Base-by-base conservation (phyloP, 2,797 vertebrate genomes). In the Amniataba percoides region DNA sequence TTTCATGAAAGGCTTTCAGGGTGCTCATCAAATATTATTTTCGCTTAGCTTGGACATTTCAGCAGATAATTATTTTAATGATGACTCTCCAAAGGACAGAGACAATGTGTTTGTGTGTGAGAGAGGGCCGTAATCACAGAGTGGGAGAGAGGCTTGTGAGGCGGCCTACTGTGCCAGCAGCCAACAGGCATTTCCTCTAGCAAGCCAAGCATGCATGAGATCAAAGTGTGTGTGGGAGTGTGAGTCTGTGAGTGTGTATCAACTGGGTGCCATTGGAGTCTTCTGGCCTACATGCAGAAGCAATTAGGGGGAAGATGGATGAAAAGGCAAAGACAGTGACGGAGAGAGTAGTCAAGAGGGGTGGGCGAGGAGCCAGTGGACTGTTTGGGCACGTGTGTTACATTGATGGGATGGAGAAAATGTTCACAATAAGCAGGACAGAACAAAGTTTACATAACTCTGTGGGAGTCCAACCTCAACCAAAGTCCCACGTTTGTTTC, bases 171-270 rank as follows among this genome's bases (percentile, higher is more conserved):
- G 66, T 83, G 93, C 80, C 77, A 83, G 65, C 81, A 90, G 86
- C 77, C 86, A 88, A 64, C 67, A 89, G 81, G 81, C 85, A 92
- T 90, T 92, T 93, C 89, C 90, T 91, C 77, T 57, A 71, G 61
- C 68, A 80, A 87, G 65, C 56, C 86, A 86, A 87, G 80, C 84
- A 73, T 87, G 78, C 79, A 82, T 55, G 46, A 92, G 85, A 92
- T 93, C 89, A 94, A 94, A 92, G 92, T 76, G 73, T 73, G 48
- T 72, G 75, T 76, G 61, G 25, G 59, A 71, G 49, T 57, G 72
- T 27, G 73, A 65, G 80, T 84, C 61, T 69, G 58, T 0, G 23
- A 81, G 72, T 80, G 74, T 81, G 77, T 58, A 51, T 82, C 57
- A 69, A 49, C 70, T 27, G 56, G 62, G 57, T 76, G 70, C 85